These are phyloP conservation scores for Xerus inauris DNA, from an alignment of 2,113 vertebrate species.

Conservation along the genomic window DNA sequence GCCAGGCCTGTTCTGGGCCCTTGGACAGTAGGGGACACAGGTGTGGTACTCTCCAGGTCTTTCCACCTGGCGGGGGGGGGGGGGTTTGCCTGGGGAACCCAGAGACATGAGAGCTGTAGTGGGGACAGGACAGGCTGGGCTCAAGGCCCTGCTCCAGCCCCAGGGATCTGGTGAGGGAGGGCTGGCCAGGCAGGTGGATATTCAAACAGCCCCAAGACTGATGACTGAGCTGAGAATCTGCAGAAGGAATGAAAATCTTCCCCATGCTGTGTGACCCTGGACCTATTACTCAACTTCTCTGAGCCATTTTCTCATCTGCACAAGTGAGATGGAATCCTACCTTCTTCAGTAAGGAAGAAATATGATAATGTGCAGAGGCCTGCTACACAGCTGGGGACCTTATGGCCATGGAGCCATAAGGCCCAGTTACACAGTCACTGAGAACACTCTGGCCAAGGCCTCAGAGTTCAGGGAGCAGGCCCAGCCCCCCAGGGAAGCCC, in stretches of 20 bases:
- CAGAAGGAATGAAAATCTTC: neutral
- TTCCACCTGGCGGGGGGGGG: neutral
- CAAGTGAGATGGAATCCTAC: neutral
- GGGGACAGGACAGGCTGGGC: neutral
- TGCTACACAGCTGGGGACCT: rapidly evolving
- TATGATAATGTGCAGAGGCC: neutral
- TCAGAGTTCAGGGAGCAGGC: neutral
- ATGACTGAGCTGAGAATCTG: neutral
- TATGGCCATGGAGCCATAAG: neutral
- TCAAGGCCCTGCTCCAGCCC: neutral
- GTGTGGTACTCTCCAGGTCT: no score
- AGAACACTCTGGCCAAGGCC: neutral
- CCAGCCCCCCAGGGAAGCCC: neutral
- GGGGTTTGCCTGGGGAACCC: neutral
- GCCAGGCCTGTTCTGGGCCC: neutral
- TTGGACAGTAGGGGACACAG: neutral
- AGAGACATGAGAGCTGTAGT: neutral
- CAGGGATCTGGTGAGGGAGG: rapidly evolving
- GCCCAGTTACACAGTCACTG: neutral
- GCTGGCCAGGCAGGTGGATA: neutral
- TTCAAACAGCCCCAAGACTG: neutral
- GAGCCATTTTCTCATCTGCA: neutral
- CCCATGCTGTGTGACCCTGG: neutral
- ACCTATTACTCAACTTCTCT: neutral
- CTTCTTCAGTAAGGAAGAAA: neutral